Evolutionary conservation across 2,888 invertebrate species (phyloP).

Genomic region (Agriotes lineatus): DNA sequence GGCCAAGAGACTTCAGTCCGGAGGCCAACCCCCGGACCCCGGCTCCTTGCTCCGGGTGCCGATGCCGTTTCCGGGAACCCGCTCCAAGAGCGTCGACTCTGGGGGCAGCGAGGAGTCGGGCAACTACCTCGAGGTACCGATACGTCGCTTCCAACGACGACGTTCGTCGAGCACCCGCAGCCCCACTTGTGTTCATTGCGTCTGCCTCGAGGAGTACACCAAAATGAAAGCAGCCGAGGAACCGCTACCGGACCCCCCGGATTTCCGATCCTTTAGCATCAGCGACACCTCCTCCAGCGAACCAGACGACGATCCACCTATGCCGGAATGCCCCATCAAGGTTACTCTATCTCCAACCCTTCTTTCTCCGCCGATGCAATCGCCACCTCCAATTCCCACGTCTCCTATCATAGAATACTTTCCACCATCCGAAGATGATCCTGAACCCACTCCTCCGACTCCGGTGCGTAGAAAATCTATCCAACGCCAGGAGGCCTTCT

Average conservation of each 20-base stretch:
- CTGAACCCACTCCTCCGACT: conserved; percentile 56
- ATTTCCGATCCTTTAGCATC: conserved; percentile 62
- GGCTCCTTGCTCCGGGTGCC: conserved; percentile 74
- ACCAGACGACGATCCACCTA: conserved; percentile 60
- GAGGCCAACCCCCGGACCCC: conserved; percentile 58
- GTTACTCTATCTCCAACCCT: conserved; percentile 75
- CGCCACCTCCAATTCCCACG: conserved; percentile 62
- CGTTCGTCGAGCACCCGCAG: conserved; percentile 76
- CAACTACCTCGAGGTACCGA: conserved; percentile 66
- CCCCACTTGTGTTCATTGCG: conserved; percentile 82
- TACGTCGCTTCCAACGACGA: conserved; percentile 74
- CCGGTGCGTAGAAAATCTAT: conserved; percentile 77
- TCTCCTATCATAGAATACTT: conserved; percentile 73
- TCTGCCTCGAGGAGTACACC: conserved; percentile 81
- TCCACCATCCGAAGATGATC: conserved; percentile 65
- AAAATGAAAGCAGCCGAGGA: conserved; percentile 67
- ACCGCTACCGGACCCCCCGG: conserved; percentile 62
- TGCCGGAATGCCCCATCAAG: conserved; percentile 71
- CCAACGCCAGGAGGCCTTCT: conserved; percentile 86
- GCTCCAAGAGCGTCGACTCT: conserved; percentile 86
- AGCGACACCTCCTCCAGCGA: conserved; percentile 69
- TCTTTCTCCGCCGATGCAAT: conserved; percentile 66
- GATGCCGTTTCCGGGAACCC: conserved; percentile 72
- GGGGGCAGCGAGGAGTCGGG: conserved; percentile 79
- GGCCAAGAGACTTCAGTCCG: conserved; percentile 73